phyloP scores from a whole-genome alignment of 2,888 invertebrate genomes.

The Tetanocera ferruginea region DNA sequence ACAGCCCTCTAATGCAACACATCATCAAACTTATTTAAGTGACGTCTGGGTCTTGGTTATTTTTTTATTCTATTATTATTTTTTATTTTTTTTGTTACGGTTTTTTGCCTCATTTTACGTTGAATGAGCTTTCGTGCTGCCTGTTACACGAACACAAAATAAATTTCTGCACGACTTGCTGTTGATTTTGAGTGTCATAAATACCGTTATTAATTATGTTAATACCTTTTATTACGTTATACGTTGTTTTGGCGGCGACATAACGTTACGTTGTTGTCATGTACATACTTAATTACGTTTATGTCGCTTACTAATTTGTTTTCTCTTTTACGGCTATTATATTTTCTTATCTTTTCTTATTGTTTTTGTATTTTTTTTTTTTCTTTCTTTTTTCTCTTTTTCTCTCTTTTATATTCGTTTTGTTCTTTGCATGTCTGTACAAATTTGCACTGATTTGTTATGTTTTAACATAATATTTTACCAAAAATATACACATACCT shows the following conservation, averaged over 20 bases:
- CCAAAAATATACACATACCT: background rate
- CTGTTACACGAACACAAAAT: conserved; percentile 3
- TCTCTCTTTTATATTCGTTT: conserved; percentile 19
- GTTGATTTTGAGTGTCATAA: conserved; percentile 25
- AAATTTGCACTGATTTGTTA: conserved; percentile 14
- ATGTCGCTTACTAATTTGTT: background rate
- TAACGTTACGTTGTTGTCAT: conserved; percentile 17
- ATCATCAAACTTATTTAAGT: too few species aligned
- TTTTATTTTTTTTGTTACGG: background rate
- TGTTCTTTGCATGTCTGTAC: conserved; percentile 47
- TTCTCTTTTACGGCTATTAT: background rate
- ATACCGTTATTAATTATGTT: conserved; percentile 26
- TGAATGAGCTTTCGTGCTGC: too few species aligned
- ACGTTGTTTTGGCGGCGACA: conserved; percentile 24
- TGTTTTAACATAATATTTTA: background rate
- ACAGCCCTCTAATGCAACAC: too few species aligned
- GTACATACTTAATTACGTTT: background rate
- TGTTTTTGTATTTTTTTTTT: background rate
- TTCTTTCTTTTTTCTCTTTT: background rate
- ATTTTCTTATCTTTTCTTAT: background rate
- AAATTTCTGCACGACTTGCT: conserved; percentile 24
- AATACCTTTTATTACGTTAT: conserved; percentile 24
- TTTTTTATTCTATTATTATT: conserved; percentile 27
- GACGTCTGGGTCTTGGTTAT: conserved; percentile 40
- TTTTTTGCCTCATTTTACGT: conserved; percentile 11